Percentiles rank a stretch among this genome's conserved stretches.
Conservation (phyloP, 2,888 invertebrate species). For the Tiliacea citrago region DNA sequence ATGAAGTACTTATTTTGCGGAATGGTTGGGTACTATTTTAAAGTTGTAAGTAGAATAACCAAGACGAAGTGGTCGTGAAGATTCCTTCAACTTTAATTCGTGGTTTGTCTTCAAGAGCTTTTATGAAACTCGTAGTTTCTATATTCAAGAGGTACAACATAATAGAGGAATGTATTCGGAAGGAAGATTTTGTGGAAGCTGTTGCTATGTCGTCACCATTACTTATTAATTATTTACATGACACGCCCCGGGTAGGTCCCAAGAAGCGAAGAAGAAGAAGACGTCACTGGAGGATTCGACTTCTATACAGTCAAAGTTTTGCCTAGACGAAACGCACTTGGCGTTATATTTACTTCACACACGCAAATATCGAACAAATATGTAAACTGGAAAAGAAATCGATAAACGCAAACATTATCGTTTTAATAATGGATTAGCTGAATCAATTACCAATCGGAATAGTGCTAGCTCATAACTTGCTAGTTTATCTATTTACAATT, state of each 20-base stretch:
- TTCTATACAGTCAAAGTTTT: not conserved
- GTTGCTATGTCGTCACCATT: too few relatives aligned
- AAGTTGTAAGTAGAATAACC: not conserved
- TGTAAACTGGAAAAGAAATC: conserved; percentile 35
- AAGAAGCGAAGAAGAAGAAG: too few relatives aligned
- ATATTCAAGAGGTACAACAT: not conserved
- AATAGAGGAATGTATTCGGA: conserved; percentile 13
- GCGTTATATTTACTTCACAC: not conserved
- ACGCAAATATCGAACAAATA: conserved; percentile 3
- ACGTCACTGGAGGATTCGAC: not conserved
- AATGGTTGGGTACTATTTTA: not conserved
- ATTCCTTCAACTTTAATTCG: conserved; percentile 3
- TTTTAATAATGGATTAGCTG: conserved; percentile 23
- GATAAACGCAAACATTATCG: conserved; percentile 18
- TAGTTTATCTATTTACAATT: conserved; percentile 31
- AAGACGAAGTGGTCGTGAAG: not conserved
- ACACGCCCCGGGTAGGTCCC: too few relatives aligned
- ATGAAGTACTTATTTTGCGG: not conserved
- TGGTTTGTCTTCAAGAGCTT: conserved; percentile 2
- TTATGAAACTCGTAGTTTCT: conserved; percentile 5
- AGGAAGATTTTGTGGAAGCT: not conserved
- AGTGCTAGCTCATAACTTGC: not conserved
- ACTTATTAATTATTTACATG: too few relatives aligned
- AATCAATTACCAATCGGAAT: conserved; percentile 36
- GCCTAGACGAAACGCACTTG: not conserved